Percentiles rank a stretch among this genome's conserved stretches.
Evolutionary conservation across 2,888 invertebrate species (phyloP).

Genomic region (Nasonovia ribisnigri): DNA sequence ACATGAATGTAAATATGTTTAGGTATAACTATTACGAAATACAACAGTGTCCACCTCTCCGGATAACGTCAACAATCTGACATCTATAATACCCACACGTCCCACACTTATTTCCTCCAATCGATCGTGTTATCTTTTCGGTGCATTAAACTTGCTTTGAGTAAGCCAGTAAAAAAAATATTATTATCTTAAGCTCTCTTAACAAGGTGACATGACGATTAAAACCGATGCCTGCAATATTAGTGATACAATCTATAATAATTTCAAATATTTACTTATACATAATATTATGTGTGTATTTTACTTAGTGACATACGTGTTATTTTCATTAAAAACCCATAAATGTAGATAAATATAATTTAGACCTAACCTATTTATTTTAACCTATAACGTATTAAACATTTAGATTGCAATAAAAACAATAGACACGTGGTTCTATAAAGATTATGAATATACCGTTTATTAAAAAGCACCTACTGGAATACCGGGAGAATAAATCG

Average conservation of each 20-base stretch:
- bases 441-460: background rate
- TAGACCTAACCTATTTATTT: too few species aligned
- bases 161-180: background rate
- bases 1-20: background rate
- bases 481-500: background rate
- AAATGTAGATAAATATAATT: background rate
- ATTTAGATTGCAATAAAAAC: background rate
- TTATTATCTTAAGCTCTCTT: background rate
- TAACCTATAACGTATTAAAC: background rate
- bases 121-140: background rate
- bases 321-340: background rate
- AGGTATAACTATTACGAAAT: background rate
- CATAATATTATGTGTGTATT: background rate
- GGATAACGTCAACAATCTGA: background rate
- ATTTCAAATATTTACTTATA: background rate
- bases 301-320: background rate
- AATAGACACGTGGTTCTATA: background rate
- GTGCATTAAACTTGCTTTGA: background rate
- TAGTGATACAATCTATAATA: background rate
- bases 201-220: background rate
- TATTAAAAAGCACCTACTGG: background rate
- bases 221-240: background rate
- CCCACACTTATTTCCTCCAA: background rate
- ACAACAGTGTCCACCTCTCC: background rate
- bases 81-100: background rate